phyloP scores from a whole-genome alignment of 1,140 invertebrate species.

The Megalonaias nervosa region DNA sequence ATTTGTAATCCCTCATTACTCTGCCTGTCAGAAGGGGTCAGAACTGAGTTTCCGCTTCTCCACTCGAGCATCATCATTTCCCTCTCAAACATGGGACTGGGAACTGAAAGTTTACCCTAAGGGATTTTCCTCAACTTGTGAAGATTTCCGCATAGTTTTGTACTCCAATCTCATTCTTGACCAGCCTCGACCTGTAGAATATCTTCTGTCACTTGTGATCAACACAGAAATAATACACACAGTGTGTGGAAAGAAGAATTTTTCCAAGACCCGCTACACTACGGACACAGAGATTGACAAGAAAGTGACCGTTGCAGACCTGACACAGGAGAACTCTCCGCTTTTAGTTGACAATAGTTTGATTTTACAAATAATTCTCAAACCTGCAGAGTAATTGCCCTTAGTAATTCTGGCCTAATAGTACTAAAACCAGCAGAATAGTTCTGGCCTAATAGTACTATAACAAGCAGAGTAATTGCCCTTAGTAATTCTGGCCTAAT shows the following conservation, averaged over 20 bases:
- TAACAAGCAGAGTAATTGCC: no score
- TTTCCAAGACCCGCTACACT: slow-evolving; percentile 70
- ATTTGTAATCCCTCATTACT: slow-evolving; percentile 63
- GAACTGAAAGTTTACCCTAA: slow-evolving; percentile 68
- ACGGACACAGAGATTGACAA: slow-evolving; percentile 68
- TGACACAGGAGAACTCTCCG: slow-evolving; percentile 54
- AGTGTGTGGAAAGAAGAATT: slow-evolving; percentile 70
- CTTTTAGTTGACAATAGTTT: slow-evolving; percentile 59
- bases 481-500: no score
- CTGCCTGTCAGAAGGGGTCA: slow-evolving; percentile 51
- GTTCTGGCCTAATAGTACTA: no score
- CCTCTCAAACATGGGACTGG: slow-evolving; percentile 71
- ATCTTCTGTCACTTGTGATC: slow-evolving; percentile 68
- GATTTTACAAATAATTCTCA: slow-evolving; percentile 60
- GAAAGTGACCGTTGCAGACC: slow-evolving; percentile 59
- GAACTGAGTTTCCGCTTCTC: slow-evolving; percentile 67
- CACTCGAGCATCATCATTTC: slow-evolving; percentile 69
- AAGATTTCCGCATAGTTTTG: slow-evolving; percentile 67
- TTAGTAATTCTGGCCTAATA: no score
- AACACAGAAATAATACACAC: slow-evolving; percentile 67
- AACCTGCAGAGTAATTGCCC: slow-evolving; percentile 55
- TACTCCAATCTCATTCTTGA: slow-evolving; percentile 70
- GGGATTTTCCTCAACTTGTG: slow-evolving; percentile 57
- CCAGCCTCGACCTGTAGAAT: slow-evolving; percentile 71
- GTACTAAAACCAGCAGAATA: no score